A percentile compares a stretch with the other conserved stretches of the same genome.
Evolutionary conservation across 2,888 invertebrate genomes (phyloP).

Genomic region (Atrina japonica): DNA sequence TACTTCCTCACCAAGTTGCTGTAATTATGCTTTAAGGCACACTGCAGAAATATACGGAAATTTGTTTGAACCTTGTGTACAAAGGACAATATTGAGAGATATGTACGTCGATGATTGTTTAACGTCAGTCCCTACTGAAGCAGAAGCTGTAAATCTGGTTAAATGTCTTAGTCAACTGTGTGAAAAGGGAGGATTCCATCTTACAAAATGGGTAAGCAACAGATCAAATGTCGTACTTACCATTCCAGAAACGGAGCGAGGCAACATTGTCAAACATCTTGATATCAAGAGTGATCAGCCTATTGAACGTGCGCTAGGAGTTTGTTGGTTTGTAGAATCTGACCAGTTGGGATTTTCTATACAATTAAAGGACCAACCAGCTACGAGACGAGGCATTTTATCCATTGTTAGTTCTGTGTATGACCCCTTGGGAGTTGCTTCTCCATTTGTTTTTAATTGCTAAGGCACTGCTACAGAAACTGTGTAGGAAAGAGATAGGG

Average conservation of each 20-base stretch:
- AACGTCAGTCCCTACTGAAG: constrained; percentile 8
- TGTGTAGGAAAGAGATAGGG: constrained; percentile 15
- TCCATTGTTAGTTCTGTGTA: constrained; percentile 36
- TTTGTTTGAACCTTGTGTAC: neutral
- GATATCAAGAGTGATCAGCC: constrained; percentile 5
- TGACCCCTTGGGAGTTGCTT: constrained; percentile 39
- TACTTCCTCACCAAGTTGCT: constrained; percentile 26
- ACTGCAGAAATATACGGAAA: neutral
- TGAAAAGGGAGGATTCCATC: constrained; percentile 30
- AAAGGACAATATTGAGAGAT: constrained; percentile 1
- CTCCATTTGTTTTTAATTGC: constrained; percentile 6
- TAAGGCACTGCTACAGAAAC: constrained; percentile 2
- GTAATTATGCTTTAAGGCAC: constrained; percentile 18
- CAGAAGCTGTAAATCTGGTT: constrained; percentile 1
- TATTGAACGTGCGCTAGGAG: constrained; percentile 20
- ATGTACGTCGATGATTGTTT: constrained; percentile 36
- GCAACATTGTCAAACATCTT: constrained; percentile 7
- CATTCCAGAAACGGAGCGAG: constrained; percentile 22
- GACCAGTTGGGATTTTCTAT: constrained; percentile 35
- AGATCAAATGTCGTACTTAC: no score
- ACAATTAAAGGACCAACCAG: constrained; percentile 6
- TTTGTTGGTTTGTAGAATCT: constrained; percentile 22
- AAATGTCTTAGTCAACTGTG: constrained; percentile 2
- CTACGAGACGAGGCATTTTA: constrained; percentile 33
- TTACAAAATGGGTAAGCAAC: constrained; percentile 23